Evolutionary conservation across 2,113 vertebrate genomes (phyloP), one percentile per base, ranked within the genome.

Genomic region (Parus major): DNA sequence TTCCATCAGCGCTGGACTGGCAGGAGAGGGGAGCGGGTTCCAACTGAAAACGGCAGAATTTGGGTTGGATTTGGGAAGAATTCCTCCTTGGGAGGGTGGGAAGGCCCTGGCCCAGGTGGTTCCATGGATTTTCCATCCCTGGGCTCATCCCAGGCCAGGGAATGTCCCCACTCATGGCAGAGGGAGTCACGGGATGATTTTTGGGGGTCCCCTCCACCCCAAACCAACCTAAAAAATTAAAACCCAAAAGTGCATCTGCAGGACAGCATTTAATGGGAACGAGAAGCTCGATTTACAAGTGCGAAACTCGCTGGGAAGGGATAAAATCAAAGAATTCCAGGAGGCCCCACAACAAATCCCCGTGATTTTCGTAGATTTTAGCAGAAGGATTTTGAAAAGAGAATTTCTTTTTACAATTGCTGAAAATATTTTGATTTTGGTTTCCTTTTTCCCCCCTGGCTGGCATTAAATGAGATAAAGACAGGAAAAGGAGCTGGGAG

Each of bases 221-320:
- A 28, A 73, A 57, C 59, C 36, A 11, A 73, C 61, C 60, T 81
- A 75, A 79, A 75, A 92, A 89, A 82, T 25, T 59, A 61, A 92
- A 96, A 50, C 46, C 79, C 55, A 61, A 19, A 93, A 29, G 49
- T 41, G n/a, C 29, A 92, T 95, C 75, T 92, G 75, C 82, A 76
- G 52, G 78, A 78, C 39, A 94, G 36, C 65, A 12, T 96, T 96
- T 96, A 96, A 96, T 96, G 85, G 28, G 31, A 87, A 93, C 1
- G 53, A 76, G 71, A 93, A 92, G 57, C 75, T 87, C 63, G 16
- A 53, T 76, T 88, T 31, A 96, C 95, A 96, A 29, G 55, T 1
- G 22, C 50, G 77, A 81, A 92, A 85, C 53, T 9, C 9, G 5
- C 15, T 72, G 82, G 82, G 22, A 75, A 39, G 93, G 11, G 42